These are phyloP conservation scores for Epinotia demarniana DNA, from an alignment of 2,888 invertebrate species.

Conservation along the genomic window DNA sequence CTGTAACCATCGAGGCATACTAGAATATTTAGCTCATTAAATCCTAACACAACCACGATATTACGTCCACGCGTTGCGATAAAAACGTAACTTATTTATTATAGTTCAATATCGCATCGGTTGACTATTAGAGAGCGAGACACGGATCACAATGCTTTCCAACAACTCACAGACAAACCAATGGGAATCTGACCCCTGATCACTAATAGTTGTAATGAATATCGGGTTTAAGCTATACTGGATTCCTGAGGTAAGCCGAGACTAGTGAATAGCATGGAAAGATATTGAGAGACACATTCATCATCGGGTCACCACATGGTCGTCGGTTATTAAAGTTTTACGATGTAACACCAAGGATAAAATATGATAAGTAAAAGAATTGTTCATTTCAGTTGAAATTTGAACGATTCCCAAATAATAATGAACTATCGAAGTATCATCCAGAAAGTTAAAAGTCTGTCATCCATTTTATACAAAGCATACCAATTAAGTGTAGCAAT, in stretches of 20 bases:
- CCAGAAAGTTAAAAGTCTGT: no score
- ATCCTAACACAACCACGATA: constrained; percentile 12
- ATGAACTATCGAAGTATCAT: no score
- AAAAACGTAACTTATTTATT: constrained; percentile 49
- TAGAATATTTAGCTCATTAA: neutral
- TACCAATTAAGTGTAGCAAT: no score
- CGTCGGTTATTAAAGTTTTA: constrained; percentile 21
- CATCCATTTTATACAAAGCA: no score
- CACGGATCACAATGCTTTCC: neutral
- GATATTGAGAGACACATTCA: constrained; percentile 59
- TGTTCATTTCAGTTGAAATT: no score
- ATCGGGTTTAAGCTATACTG: neutral
- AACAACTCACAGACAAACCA: neutral
- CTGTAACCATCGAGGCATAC: no score
- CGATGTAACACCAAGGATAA: neutral
- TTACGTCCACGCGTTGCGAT: constrained; percentile 34
- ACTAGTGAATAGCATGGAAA: constrained; percentile 3
- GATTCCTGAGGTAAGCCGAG: neutral
- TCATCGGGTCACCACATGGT: constrained; percentile 48
- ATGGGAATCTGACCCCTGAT: neutral
- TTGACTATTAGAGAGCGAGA: constrained; percentile 47
- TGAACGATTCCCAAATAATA: no score
- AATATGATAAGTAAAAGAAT: no score
- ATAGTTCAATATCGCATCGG: constrained; percentile 53
- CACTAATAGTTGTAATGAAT: neutral